Base-by-base conservation (phyloP, 2,797 vertebrate species). In the Masticophis lateralis region DNA sequence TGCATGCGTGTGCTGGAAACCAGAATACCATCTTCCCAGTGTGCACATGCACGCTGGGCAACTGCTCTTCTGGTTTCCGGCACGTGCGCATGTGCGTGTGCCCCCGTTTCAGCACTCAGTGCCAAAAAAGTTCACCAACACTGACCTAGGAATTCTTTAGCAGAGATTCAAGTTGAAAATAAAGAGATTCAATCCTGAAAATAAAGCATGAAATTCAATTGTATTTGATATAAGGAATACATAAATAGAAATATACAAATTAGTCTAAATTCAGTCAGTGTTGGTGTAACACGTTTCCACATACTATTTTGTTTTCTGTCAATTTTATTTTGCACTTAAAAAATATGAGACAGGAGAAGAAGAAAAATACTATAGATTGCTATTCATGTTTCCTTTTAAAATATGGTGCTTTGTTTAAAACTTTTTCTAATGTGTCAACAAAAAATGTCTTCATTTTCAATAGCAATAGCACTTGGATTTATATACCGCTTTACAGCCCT, bases 81-180 rank as follows among this genome's bases (percentile, higher is more conserved):
- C 51, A 53, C 0, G 1, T 0, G 51, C 8, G 51, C 51, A 53
- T 10, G 51, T 53, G 8, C 1, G 51, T 0, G 51, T 10, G 51
- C 51, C 51, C 51, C 47, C 4, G 9, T 53, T 53, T 53, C 51
- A 10, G 51, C 51, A 53, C 51, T 53, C 51, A 53, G 51, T 53
- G 51, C 51, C 51, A 0, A 53, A 53, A 53, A 53, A 9, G 51
- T 53, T 53, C 51, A 53, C 51, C 51, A 53, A 53, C 51, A 53
- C 51, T 69, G n/a, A 69, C 2, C 14, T 69, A 69, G 28, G 12
- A 32, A 69, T 69, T 32, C n/a, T 69, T 32, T 69, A n/a, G 66
- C 66, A 69, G 66, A 69, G 13, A 69, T 32, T 69, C n/a, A 32
- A 69, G 14, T 32, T 69, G 66, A 32, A 69, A 69, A n/a, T 37